Evolutionary conservation across 2,888 invertebrate genomes (phyloP), one percentile per base, ranked within the genome.

Genomic region (Napeogenes inachia): DNA sequence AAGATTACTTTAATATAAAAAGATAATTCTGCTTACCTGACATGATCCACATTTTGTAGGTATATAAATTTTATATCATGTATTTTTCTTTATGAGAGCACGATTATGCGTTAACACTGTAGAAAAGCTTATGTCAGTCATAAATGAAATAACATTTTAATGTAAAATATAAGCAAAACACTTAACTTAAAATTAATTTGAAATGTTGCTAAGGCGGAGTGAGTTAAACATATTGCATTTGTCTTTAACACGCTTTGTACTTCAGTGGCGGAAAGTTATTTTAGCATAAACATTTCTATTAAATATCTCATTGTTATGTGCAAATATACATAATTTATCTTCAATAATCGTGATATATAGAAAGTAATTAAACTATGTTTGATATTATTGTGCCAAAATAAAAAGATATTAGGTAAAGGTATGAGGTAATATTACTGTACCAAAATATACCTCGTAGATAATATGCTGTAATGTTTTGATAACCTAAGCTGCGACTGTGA

Each of bases 171-270:
- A 50, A 50, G 50, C 10, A 8, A 50, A 21, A 30, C 30, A 50
- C 30, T 50, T 50, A 30, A 30, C 50, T 21, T 47, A 50, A 50
- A 30, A 50, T 50, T 50, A 50, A 50, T 50, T 50, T 54, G 38
- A 54, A 54, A 54, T 60, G 13, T 13, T 46, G 6, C 38, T n/a
- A 57, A 45, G 21, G 50, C 60, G 54, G 47, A 50, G 38, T 60
- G 47, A 60, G 56, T 60, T 56, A 60, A 50, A 47, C 50, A 21
- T 42, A 60, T 47, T 60, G 50, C 60, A 45, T 60, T 56, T 60
- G 60, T 56, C 56, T 47, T 56, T 50, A 56, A 42, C 56, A 60
- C 42, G 60, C 56, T 60, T 60, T 21, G 30, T 30, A 33, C 56
- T 56, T 21, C 59, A 35, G 45, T 60, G 50, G 30, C 50, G 30